These are phyloP conservation scores for Drosophila hamatofila DNA, from an alignment of 2,888 invertebrate genomes.

Conservation along the genomic window DNA sequence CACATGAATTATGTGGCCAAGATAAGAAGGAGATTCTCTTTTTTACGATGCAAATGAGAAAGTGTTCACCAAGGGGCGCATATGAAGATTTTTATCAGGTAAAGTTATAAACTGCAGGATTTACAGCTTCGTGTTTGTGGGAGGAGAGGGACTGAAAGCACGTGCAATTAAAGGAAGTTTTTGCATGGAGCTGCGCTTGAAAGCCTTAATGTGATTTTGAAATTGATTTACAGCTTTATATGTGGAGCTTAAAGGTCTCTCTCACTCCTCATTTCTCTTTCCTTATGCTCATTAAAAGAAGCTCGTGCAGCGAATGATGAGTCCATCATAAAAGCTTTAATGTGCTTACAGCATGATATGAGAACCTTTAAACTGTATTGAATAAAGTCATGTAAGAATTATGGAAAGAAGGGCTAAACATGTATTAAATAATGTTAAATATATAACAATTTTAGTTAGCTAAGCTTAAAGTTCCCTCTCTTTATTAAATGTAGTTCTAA, in stretches of 20 bases:
- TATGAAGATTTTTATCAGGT: conserved; percentile 32
- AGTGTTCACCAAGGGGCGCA: conserved; percentile 1
- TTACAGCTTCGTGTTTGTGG: neutral
- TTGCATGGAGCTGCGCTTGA: neutral
- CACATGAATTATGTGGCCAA: conserved; percentile 62
- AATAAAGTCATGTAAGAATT: neutral
- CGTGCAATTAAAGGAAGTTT: neutral
- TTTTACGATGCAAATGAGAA: conserved; percentile 36
- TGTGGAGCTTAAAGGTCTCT: neutral
- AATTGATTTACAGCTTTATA: neutral
- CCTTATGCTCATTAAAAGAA: neutral
- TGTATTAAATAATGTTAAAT: neutral
- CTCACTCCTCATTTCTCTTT: neutral
- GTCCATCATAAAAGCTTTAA: neutral
- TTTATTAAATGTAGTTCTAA: neutral
- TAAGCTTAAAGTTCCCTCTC: neutral
- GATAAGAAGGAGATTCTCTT: conserved; percentile 22
- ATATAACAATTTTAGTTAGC: neutral
- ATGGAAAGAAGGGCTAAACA: too few species aligned
- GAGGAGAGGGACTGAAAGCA: too few species aligned
- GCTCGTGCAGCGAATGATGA: neutral
- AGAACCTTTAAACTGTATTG: neutral
- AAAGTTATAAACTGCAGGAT: neutral
- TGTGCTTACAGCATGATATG: neutral
- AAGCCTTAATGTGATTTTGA: neutral